Evolutionary conservation across 2,888 invertebrate genomes (phyloP).

Genomic region (Barypeithes pellucidus): DNA sequence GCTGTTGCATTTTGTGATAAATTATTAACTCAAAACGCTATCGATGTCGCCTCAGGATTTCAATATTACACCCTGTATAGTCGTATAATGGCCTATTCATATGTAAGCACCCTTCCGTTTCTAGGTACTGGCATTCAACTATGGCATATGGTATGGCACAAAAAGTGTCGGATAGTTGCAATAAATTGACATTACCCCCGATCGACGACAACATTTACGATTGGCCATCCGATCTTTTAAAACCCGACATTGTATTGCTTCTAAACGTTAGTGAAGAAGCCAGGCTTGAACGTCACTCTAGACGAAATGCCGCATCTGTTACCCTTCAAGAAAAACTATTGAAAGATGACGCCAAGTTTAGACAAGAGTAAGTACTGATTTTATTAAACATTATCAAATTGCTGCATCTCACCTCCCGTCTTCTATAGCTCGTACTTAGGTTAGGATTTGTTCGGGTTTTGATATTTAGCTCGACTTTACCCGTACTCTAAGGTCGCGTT

Average conservation of each 20-base stretch:
- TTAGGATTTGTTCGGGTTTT: no score
- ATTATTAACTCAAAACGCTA: no score
- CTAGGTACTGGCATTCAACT: constrained; percentile 71
- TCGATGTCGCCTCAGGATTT: no score
- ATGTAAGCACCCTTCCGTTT: neutral
- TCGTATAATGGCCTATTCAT: no score
- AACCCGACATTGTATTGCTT: constrained; percentile 69
- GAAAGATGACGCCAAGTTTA: constrained; percentile 60
- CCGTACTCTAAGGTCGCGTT: no score
- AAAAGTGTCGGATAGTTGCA: constrained; percentile 60
- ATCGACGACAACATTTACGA: constrained; percentile 64
- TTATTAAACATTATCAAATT: no score
- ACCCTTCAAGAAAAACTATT: constrained; percentile 66
- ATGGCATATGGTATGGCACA: constrained; percentile 70
- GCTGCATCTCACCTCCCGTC: no score
- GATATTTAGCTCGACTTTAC: no score
- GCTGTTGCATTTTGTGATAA: no score
- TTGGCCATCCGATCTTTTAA: constrained; percentile 71
- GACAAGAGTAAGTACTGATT: constrained; percentile 63
- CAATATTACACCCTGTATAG: no score
- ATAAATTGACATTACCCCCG: constrained; percentile 61
- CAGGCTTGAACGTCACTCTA: constrained; percentile 65
- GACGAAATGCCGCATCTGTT: constrained; percentile 57
- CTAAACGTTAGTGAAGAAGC: constrained; percentile 69
- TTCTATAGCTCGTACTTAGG: no score